Base-by-base conservation (phyloP, 2,113 vertebrate genomes). In the Seriola quinqueradiata region DNA sequence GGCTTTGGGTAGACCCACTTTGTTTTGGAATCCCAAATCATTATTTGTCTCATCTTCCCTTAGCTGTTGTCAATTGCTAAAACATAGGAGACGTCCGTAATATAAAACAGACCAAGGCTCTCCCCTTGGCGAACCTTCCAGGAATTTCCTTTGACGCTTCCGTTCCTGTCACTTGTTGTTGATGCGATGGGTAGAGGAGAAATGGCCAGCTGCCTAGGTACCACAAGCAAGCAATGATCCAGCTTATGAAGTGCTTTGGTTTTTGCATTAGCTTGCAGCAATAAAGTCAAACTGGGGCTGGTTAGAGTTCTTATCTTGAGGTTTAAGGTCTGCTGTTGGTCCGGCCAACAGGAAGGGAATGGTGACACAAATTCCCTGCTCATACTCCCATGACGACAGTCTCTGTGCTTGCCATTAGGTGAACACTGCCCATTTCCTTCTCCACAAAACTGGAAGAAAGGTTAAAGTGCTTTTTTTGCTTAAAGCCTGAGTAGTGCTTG, bases 331-430 rank as follows among this genome's bases (percentile, higher is more conserved):
- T 83, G 65, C 67, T 69, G 54, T 61, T 77, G 72, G 69, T 38
- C 78, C 32, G 5, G 71, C 66, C 66, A 73, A 87, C 87, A 92
- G 92, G 91, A 94, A 93, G 89, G 81, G 64, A 84, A 85, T 38
- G 71, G 74, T 93, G 87, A 94, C 87, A 93, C 81, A 76, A 83
- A 91, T 91, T 88, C 79, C 83, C 84, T 81, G 77, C 63, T 85
- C 59, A 60, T 81, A 89, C 83, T 92, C 89, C 91, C 92, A 91
- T 94, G 87, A 93, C 85, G 86, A 90, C 90, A 91, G 78, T 87
- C 82, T 81, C 84, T 83, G 71, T 50, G 70, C 86, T 89, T 84
- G 72, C 76, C 86, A 80, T 91, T 90, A 86, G 81, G 74, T 82
- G 83, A 89, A 87, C 75, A 59, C 85, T 89, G 86, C 90, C 91